A percentile compares a stretch with the other conserved stretches of the same genome.
Evolutionary conservation across 1,140 invertebrate species (phyloP).

Genomic region (Drosophila aff.): DNA sequence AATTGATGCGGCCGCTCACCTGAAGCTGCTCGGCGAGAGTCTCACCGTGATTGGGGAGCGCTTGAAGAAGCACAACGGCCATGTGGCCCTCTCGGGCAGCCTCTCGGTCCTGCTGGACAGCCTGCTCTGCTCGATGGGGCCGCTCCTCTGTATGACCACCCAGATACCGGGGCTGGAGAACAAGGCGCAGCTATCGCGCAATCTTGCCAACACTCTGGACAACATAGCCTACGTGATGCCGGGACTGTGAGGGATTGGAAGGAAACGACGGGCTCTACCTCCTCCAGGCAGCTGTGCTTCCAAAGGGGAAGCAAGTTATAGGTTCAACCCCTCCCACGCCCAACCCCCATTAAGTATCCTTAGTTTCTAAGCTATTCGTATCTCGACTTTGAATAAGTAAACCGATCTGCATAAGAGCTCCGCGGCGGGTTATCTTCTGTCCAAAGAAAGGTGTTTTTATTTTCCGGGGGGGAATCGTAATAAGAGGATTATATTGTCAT

Average conservation of each 20-base stretch:
- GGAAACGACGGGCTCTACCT: background rate
- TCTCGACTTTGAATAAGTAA: slow-evolving; percentile 28
- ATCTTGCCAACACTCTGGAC: slow-evolving; percentile 93
- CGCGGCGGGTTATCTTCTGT: background rate
- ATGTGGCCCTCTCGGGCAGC: slow-evolving; percentile 97
- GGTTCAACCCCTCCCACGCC: background rate
- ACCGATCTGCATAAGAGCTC: slow-evolving; percentile 12
- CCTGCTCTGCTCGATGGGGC: slow-evolving; percentile 95
- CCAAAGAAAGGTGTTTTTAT: background rate
- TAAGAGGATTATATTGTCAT: background rate
- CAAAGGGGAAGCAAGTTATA: background rate
- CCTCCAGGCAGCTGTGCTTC: slow-evolving; percentile 30
- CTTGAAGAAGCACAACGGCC: slow-evolving; percentile 96
- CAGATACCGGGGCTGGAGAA: slow-evolving; percentile 90
- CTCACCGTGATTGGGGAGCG: slow-evolving; percentile 96
- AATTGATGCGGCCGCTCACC: slow-evolving; percentile 96
- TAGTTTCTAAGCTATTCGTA: slow-evolving; percentile 29
- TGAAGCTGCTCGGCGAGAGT: slow-evolving; percentile 96
- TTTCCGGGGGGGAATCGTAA: background rate
- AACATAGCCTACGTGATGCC: slow-evolving; percentile 99
- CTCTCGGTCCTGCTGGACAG: slow-evolving; percentile 97
- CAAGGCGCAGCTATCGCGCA: slow-evolving; percentile 87
- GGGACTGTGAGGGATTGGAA: slow-evolving; percentile 89
- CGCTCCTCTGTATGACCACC: slow-evolving; percentile 94
- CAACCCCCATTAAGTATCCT: slow-evolving; percentile 8